Evolutionary conservation across 2,888 invertebrate genomes (phyloP).

Genomic region (Timema cristinae): DNA sequence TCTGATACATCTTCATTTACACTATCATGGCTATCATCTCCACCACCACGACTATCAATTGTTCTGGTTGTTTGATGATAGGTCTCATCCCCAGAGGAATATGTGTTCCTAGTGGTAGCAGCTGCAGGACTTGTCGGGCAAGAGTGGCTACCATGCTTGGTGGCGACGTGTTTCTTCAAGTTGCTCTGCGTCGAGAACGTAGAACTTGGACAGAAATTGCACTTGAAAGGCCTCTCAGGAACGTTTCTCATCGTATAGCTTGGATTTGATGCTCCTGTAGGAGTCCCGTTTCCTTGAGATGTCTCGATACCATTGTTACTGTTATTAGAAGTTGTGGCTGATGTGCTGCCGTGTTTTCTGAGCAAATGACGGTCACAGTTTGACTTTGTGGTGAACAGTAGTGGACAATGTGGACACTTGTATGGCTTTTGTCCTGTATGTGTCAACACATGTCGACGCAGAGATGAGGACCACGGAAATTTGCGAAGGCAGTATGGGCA

Average conservation of each 20-base stretch:
- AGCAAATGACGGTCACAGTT: slow-evolving; percentile 93
- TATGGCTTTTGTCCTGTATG: slow-evolving; percentile 96
- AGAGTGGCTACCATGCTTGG: slow-evolving; percentile 54
- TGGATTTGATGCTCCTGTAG: slow-evolving; percentile 42
- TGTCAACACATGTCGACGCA: slow-evolving; percentile 90
- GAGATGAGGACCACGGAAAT: slow-evolving; percentile 95
- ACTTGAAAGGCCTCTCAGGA: slow-evolving; percentile 74
- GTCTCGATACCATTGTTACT: neutral
- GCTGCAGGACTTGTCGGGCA: slow-evolving; percentile 19
- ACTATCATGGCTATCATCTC: slow-evolving; percentile 24
- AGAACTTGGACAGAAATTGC: slow-evolving; percentile 75
- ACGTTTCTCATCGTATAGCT: slow-evolving; percentile 59
- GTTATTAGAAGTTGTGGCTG: slow-evolving; percentile 4
- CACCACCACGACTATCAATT: slow-evolving; percentile 8
- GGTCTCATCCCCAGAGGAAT: neutral
- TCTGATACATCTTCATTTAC: slow-evolving; percentile 1
- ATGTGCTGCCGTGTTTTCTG: slow-evolving; percentile 67
- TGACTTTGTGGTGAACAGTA: slow-evolving; percentile 94
- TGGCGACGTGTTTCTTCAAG: slow-evolving; percentile 70
- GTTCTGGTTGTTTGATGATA: too few species aligned
- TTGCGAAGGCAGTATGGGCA: slow-evolving; percentile 92
- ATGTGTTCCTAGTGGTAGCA: neutral
- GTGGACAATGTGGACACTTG: slow-evolving; percentile 88
- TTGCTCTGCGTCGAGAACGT: slow-evolving; percentile 78
- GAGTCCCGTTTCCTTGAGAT: slow-evolving; percentile 28